Evolutionary conservation across 2,797 vertebrate genomes (phyloP).

Genomic region (Rhabdomys pumilio): DNA sequence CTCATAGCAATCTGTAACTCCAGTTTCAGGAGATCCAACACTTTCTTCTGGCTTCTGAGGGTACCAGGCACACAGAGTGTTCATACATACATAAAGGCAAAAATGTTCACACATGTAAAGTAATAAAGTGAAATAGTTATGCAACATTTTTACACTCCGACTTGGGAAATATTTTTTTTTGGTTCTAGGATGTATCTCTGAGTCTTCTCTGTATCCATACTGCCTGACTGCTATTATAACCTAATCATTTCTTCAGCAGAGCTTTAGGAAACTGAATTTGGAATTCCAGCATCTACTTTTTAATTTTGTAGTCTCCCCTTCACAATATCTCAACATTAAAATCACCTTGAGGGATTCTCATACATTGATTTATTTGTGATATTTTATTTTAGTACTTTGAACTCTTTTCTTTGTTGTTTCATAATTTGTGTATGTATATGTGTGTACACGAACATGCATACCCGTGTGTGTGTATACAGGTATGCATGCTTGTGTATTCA

Average conservation of each 20-base stretch:
- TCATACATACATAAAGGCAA: not conserved
- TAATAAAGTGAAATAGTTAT: not conserved
- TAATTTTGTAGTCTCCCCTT: not conserved
- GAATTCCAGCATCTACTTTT: not conserved
- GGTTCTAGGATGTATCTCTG: not conserved
- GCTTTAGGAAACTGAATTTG: not conserved
- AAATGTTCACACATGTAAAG: not conserved
- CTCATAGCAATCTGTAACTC: not conserved
- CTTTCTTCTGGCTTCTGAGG: not conserved
- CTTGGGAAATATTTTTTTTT: not conserved
- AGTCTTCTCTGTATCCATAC: not conserved
- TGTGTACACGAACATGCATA: too few relatives aligned
- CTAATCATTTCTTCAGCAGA: not conserved
- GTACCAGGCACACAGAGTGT: not conserved
- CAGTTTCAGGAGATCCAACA: not conserved
- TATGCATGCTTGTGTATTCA: not conserved
- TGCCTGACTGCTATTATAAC: not conserved
- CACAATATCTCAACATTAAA: not conserved
- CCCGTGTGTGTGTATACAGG: not conserved
- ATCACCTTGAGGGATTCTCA: not conserved
- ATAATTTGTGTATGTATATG: not conserved
- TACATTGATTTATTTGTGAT: not conserved
- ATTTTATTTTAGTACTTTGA: not conserved
- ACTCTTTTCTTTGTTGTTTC: not conserved
- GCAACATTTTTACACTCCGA: not conserved